Evolutionary conservation across 2,888 invertebrate genomes (phyloP).

Genomic region (Amphipoea lucens): DNA sequence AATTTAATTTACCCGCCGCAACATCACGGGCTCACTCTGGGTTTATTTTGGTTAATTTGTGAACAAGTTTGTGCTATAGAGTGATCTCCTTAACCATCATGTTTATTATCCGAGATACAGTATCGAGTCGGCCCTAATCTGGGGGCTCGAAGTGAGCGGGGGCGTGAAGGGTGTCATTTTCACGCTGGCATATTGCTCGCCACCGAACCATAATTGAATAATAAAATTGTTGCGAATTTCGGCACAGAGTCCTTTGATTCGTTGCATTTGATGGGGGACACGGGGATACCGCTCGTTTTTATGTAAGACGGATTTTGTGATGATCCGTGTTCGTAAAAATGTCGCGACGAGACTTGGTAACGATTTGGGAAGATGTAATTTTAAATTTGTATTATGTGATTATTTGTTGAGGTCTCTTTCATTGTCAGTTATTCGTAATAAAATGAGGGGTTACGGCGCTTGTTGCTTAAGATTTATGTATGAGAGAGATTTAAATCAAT

Average conservation of each 20-base stretch:
- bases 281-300: slow-evolving; percentile 59
- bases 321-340: slow-evolving; percentile 60
- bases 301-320: slow-evolving; percentile 62
- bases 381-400: slow-evolving; percentile 56
- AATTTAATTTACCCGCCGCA: slow-evolving; percentile 81
- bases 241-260: slow-evolving; percentile 77
- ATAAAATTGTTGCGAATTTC: slow-evolving; percentile 83
- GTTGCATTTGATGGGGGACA: slow-evolving; percentile 70
- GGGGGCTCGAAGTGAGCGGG: slow-evolving; percentile 68
- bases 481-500: slow-evolving; percentile 25
- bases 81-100: slow-evolving; percentile 79
- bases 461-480: slow-evolving; percentile 20
- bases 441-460: slow-evolving; percentile 19
- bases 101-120: slow-evolving; percentile 80
- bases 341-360: slow-evolving; percentile 42
- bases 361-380: slow-evolving; percentile 59
- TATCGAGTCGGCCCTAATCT: slow-evolving; percentile 75
- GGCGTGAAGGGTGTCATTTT: slow-evolving; percentile 80
- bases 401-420: slow-evolving; percentile 47
- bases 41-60: slow-evolving; percentile 81
- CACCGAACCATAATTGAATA: slow-evolving; percentile 83
- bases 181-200: slow-evolving; percentile 82
- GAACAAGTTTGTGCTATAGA: slow-evolving; percentile 78
- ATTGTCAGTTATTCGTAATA: slow-evolving; percentile 23
- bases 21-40: slow-evolving; percentile 52